Percentiles rank a stretch among this genome's conserved stretches.
Conservation (phyloP, 2,888 invertebrate genomes). For the Eremobia ochroleuca region DNA sequence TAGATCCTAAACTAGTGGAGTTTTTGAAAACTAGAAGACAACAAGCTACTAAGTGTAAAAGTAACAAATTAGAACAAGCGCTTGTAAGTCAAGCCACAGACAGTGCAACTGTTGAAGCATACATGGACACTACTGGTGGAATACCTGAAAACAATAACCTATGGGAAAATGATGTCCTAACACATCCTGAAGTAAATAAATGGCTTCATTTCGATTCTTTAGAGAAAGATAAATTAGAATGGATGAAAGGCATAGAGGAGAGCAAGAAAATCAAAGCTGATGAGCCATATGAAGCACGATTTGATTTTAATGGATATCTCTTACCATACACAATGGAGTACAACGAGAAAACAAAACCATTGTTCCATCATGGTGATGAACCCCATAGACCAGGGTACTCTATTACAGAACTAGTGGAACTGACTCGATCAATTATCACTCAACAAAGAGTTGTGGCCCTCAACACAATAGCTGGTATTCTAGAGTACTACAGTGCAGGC, state of each 20-base stretch:
- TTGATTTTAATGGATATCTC: conserved; percentile 95
- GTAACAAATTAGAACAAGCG: conserved; percentile 37
- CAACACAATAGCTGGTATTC: conserved; percentile 94
- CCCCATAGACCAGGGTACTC: conserved; percentile 97
- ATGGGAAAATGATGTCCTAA: conserved; percentile 91
- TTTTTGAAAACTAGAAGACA: conserved; percentile 90
- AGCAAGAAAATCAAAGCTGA: conserved; percentile 90
- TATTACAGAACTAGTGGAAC: conserved; percentile 96
- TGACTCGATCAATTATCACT: conserved; percentile 94
- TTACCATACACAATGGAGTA: conserved; percentile 93
- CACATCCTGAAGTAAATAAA: conserved; percentile 92
- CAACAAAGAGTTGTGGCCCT: conserved; percentile 96
- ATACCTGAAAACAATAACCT: conserved; percentile 75
- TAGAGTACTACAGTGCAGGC: conserved; percentile 94
- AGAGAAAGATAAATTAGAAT: conserved; percentile 96
- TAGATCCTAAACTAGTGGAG: conserved; percentile 93
- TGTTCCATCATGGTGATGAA: conserved; percentile 98
- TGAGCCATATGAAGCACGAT: conserved; percentile 94
- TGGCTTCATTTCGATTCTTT: conserved; percentile 97
- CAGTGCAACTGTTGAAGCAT: conserved; percentile 60
- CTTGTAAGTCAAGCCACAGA: conserved; percentile 21
- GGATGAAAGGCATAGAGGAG: conserved; percentile 94
- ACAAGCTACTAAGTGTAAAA: conserved; percentile 47
- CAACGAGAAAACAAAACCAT: conserved; percentile 89
- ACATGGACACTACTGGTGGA: conserved; percentile 76